Evolutionary conservation across 1,140 invertebrate species (phyloP).

Genomic region (Euwallacea fornicatus): DNA sequence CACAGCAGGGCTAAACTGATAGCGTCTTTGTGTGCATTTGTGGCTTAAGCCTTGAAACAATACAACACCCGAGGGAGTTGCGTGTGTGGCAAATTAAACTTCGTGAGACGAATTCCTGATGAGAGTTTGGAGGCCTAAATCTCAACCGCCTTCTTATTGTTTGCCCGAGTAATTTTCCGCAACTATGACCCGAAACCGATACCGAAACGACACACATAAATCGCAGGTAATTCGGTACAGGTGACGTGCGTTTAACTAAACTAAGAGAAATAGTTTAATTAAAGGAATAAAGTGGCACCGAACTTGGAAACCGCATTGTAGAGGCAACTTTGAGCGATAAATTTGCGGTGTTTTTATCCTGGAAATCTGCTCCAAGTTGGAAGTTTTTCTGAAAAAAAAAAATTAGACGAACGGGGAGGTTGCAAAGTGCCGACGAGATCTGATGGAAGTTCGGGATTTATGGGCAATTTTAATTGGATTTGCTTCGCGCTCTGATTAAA

Average conservation of each 20-base stretch:
- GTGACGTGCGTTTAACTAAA: constrained; percentile 30
- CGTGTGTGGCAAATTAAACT: constrained; percentile 47
- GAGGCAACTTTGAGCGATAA: constrained; percentile 21
- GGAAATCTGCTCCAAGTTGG: constrained; percentile 14
- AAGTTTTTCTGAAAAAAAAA: not conserved
- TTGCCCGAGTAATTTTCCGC: constrained; percentile 1
- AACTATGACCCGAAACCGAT: constrained; percentile 4
- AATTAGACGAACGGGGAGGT: not conserved
- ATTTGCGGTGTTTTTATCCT: constrained; percentile 20
- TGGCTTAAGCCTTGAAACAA: constrained; percentile 15
- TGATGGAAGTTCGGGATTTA: constrained; percentile 3
- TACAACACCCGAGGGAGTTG: constrained; percentile 35
- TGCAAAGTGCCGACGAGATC: constrained; percentile 2
- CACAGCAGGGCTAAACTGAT: too few relatives aligned
- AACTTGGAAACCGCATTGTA: constrained; percentile 25
- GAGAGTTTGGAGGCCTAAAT: constrained; percentile 23
- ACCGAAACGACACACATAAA: constrained; percentile 19
- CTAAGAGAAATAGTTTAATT: constrained; percentile 37
- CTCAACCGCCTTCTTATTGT: not conserved
- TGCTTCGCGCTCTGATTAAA: not conserved
- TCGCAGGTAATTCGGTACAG: constrained; percentile 15
- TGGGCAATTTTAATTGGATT: not conserved
- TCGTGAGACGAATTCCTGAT: constrained; percentile 47
- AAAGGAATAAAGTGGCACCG: constrained; percentile 28
- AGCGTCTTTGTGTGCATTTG: not conserved